These are phyloP conservation scores for Nylanderia fulva DNA, from an alignment of 1,140 invertebrate species.

Conservation along the genomic window DNA sequence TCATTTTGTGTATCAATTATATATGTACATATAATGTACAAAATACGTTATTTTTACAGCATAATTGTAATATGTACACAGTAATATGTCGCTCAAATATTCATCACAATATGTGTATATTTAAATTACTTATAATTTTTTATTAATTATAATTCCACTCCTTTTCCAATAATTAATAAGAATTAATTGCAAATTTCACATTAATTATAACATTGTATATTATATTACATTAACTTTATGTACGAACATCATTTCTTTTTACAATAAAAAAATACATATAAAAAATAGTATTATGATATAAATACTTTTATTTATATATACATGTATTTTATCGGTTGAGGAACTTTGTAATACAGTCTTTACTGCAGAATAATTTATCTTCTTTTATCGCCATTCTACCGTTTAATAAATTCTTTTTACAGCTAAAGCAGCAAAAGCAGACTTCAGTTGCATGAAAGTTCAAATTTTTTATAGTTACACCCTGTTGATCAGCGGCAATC, in stretches of 20 bases:
- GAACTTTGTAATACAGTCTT: conserved; percentile 82
- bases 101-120: too few relatives aligned
- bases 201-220: conserved; percentile 4
- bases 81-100: too few relatives aligned
- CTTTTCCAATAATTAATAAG: too few relatives aligned
- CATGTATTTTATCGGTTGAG: conserved; percentile 35
- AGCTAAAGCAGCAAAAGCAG: conserved; percentile 92
- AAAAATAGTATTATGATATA: conserved; percentile 35
- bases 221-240: not conserved
- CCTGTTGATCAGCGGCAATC: conserved; percentile 92
- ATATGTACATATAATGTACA: not conserved
- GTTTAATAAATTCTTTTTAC: conserved; percentile 90
- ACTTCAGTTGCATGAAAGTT: conserved; percentile 92
- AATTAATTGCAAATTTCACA: not conserved
- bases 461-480: conserved; percentile 90
- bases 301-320: not conserved
- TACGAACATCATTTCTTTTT: not conserved
- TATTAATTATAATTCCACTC: too few relatives aligned
- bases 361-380: conserved; percentile 90
- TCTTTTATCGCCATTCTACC: conserved; percentile 89
- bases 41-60: not conserved
- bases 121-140: too few relatives aligned
- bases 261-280: not conserved
- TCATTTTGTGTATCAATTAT: too few relatives aligned
- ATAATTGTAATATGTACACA: conserved; percentile 1